Percentiles rank a stretch among this genome's conserved stretches.
phyloP scores from a whole-genome alignment of 2,113 vertebrate genomes.

The Excalfactoria chinensis region DNA sequence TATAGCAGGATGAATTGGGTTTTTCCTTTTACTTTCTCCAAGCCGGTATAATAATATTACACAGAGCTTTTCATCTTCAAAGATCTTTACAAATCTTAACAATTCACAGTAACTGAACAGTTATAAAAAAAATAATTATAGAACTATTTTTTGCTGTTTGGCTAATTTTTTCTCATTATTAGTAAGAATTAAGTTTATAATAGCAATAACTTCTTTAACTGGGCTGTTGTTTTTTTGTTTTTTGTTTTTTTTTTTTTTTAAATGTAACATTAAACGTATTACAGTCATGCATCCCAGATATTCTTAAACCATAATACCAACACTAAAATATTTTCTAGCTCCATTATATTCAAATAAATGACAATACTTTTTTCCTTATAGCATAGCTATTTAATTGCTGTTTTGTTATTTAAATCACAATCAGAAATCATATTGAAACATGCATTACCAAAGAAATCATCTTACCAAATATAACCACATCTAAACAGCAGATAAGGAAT shows the following conservation, averaged over 20 bases:
- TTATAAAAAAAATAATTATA: slow-evolving; percentile 46
- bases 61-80: slow-evolving; percentile 65
- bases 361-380: not conserved
- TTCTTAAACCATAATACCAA: slow-evolving; percentile 1
- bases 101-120: slow-evolving; percentile 52
- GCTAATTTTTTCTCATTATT: slow-evolving; percentile 36
- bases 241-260: not conserved
- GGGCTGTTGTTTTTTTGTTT: not conserved
- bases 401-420: slow-evolving; percentile 32
- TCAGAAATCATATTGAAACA: not conserved
- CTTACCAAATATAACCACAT: not conserved
- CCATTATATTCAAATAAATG: not conserved
- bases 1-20: slow-evolving; percentile 54
- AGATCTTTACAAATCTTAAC: slow-evolving; percentile 60
- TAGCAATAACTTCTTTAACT: slow-evolving; percentile 16
- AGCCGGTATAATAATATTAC: slow-evolving; percentile 61
- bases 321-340: slow-evolving; percentile 18
- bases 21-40: slow-evolving; percentile 65
- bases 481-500: not conserved
- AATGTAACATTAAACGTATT: slow-evolving; percentile 17
- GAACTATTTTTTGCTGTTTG: slow-evolving; percentile 32
- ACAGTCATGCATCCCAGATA: not conserved
- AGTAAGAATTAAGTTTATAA: slow-evolving; percentile 39
- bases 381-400: not conserved
- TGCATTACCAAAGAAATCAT: not conserved